These are phyloP conservation scores for Pyrocoelia pectoralis DNA, from an alignment of 2,888 invertebrate species.

Conservation along the genomic window DNA sequence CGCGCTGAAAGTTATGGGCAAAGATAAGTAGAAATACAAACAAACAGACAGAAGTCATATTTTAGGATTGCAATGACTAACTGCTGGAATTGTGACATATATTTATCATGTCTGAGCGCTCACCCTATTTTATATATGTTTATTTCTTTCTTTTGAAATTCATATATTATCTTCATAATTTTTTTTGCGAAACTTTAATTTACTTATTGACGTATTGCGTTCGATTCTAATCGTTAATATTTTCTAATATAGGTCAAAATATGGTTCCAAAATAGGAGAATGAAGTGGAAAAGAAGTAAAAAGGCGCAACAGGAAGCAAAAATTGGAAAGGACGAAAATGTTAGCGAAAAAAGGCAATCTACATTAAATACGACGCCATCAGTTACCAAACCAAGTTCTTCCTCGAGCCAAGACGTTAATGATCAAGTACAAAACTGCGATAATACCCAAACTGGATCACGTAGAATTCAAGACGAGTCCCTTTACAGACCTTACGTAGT, in stretches of 20 bases:
- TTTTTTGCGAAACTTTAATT: slow-evolving; percentile 5
- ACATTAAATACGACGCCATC: slow-evolving; percentile 28
- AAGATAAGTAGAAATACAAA: slow-evolving; percentile 54
- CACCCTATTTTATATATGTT: slow-evolving; percentile 41
- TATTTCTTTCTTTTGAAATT: slow-evolving; percentile 27
- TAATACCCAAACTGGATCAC: slow-evolving; percentile 36
- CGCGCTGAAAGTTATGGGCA: slow-evolving; percentile 41
- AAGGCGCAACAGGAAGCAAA: slow-evolving; percentile 92
- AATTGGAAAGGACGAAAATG: slow-evolving; percentile 59
- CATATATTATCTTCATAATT: slow-evolving; percentile 18
- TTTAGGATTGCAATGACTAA: slow-evolving; percentile 59
- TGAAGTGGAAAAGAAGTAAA: slow-evolving; percentile 99
- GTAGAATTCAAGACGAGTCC: slow-evolving; percentile 57
- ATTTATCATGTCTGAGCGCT: slow-evolving; percentile 53
- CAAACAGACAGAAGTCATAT: slow-evolving; percentile 60
- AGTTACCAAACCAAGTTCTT: slow-evolving; percentile 24
- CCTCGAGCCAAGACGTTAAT: slow-evolving; percentile 23
- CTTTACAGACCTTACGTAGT: slow-evolving; percentile 63
- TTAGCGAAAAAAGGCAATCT: slow-evolving; percentile 42
- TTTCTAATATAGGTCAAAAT: slow-evolving; percentile 82
- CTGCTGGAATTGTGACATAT: slow-evolving; percentile 56
- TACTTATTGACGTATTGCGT: neutral
- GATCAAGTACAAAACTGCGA: slow-evolving; percentile 29
- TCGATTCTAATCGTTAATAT: neutral
- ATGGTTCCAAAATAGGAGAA: slow-evolving; percentile 98